Percentiles rank a stretch among this genome's conserved stretches.
phyloP scores from a whole-genome alignment of 1,140 invertebrate genomes.

The Aphelinus certus region DNA sequence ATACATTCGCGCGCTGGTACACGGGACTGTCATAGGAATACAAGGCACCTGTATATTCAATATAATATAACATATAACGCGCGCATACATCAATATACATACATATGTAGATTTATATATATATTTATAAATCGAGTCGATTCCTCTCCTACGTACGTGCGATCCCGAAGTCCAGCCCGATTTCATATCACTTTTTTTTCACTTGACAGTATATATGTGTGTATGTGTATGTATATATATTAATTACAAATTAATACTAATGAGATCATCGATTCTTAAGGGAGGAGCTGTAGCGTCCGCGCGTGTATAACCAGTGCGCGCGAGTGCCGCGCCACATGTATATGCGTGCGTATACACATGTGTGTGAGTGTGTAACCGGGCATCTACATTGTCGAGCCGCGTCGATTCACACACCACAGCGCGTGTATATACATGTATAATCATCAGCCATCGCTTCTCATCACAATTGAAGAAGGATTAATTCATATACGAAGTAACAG shows the following conservation, averaged over 20 bases:
- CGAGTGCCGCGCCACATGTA: too few species aligned
- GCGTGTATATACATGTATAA: neutral
- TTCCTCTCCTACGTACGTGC: neutral
- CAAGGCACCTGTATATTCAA: too few species aligned
- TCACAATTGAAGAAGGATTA: slow-evolving; percentile 20
- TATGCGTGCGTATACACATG: neutral
- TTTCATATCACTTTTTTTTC: slow-evolving; percentile 32
- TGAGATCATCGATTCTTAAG: slow-evolving; percentile 54
- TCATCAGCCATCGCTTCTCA: slow-evolving; percentile 34
- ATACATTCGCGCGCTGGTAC: neutral
- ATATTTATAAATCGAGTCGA: neutral
- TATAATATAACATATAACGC: neutral
- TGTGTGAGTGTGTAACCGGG: neutral
- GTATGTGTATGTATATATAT: slow-evolving; percentile 6
- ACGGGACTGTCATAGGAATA: too few species aligned
- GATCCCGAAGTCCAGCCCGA: neutral
- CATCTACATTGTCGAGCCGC: neutral
- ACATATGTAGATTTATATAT: neutral
- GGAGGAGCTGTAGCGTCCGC: slow-evolving; percentile 29
- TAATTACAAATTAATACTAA: slow-evolving; percentile 52
- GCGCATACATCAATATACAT: neutral
- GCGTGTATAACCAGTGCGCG: too few species aligned
- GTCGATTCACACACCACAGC: too few species aligned
- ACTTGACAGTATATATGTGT: slow-evolving; percentile 25
- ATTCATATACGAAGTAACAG: neutral